A percentile compares a stretch with the other conserved stretches of the same genome.
These are phyloP conservation scores for Oncorhynchus keta DNA, from an alignment of 2,113 vertebrate species.

Conservation along the genomic window DNA sequence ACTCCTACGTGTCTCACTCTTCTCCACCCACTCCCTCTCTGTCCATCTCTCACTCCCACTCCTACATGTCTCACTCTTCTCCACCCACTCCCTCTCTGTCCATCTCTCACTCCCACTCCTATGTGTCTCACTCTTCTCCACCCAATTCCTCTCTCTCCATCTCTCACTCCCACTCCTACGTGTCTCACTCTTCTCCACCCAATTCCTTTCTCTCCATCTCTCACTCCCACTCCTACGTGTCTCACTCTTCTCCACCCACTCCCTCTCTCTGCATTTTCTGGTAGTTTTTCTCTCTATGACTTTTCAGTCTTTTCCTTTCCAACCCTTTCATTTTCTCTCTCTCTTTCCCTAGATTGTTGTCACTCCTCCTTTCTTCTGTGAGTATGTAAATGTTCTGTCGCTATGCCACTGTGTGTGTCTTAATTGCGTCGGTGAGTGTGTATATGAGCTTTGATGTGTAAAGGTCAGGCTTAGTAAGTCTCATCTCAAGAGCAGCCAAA, in stretches of 20 bases:
- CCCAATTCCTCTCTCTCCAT: no score
- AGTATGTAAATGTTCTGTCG: constrained; percentile 9
- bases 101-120: no score
- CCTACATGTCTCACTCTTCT: no score
- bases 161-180: no score
- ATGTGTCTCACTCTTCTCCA: no score
- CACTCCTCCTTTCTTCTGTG: constrained; percentile 18
- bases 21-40: background rate
- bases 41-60: no score
- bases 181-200: no score
- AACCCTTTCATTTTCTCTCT: background rate
- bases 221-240: no score
- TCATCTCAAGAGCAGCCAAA: background rate
- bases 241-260: background rate
- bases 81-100: no score
- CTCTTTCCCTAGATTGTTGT: background rate
- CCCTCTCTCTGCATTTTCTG: constrained; percentile 14
- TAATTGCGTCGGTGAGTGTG: constrained; percentile 41
- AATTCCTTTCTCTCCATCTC: no score
- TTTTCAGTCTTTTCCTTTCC: background rate
- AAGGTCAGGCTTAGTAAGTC: background rate
- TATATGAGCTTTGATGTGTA: background rate
- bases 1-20: constrained; percentile 19
- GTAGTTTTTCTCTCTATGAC: constrained; percentile 18
- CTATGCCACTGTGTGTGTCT: constrained; percentile 31